phyloP scores from a whole-genome alignment of 2,113 vertebrate genomes.

The Orthochromis malagaraziensis region DNA sequence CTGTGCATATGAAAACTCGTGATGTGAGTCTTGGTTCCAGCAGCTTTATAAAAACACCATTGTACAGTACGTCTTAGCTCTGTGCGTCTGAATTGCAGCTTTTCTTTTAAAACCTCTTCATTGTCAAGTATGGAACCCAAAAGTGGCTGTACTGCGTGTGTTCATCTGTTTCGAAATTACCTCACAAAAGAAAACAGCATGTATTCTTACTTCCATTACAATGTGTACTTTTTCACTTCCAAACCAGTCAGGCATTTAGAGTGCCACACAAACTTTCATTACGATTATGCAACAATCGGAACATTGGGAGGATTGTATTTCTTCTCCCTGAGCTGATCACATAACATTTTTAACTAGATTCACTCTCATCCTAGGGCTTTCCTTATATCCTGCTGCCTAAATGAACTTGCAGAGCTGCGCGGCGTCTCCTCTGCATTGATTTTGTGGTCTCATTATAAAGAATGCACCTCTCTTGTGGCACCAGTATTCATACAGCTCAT shows the following conservation, averaged over 20 bases:
- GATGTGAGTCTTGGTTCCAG: neutral
- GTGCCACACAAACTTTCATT: neutral
- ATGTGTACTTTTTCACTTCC: neutral
- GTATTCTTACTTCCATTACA: constrained; percentile 43
- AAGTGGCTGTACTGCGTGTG: neutral
- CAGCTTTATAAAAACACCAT: neutral
- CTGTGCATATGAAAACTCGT: neutral
- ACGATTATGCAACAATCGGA: neutral
- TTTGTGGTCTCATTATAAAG: constrained; percentile 39
- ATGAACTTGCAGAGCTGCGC: constrained; percentile 13
- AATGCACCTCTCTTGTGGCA: constrained; percentile 39
- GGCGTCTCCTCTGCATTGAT: constrained; percentile 25
- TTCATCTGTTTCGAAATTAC: neutral
- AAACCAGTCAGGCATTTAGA: constrained; percentile 10
- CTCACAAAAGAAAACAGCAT: constrained; percentile 3
- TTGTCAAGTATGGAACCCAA: neutral
- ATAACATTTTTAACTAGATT: constrained; percentile 18
- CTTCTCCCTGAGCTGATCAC: neutral
- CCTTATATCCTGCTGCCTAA: constrained; percentile 18
- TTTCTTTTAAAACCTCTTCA: neutral
- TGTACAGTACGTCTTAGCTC: neutral
- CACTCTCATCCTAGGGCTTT: neutral
- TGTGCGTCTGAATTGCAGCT: neutral
- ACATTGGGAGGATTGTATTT: neutral
- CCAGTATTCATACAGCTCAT: constrained; percentile 24